These are phyloP conservation scores for Harpagoxenus sublaevis DNA, from an alignment of 2,888 invertebrate species.

Conservation along the genomic window DNA sequence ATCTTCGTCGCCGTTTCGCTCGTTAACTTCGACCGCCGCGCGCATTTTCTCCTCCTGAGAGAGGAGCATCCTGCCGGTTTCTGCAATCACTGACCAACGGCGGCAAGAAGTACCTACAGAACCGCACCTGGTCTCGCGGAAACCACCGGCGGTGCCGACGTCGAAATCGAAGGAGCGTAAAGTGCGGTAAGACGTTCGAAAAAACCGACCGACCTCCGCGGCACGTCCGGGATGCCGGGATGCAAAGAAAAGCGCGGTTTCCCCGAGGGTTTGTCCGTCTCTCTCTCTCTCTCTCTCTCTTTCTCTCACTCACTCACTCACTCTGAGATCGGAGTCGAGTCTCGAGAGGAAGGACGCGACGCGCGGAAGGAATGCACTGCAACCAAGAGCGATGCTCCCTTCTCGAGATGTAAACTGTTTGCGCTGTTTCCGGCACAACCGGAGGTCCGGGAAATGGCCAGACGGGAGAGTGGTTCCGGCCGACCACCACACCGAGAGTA, in stretches of 20 bases:
- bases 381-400: slow-evolving; percentile 44
- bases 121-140: slow-evolving; percentile 51
- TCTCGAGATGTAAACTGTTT: slow-evolving; percentile 81
- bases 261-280: slow-evolving; percentile 21
- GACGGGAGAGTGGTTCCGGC: slow-evolving; percentile 64
- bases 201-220: slow-evolving; percentile 52
- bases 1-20: slow-evolving; percentile 8
- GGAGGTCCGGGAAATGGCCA: slow-evolving; percentile 76
- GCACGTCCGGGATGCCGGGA: slow-evolving; percentile 48
- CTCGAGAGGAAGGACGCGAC: slow-evolving; percentile 35
- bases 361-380: slow-evolving; percentile 48
- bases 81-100: slow-evolving; percentile 36
- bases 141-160: slow-evolving; percentile 32
- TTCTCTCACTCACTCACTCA: slow-evolving; percentile 16
- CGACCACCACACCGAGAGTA: slow-evolving; percentile 25
- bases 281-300: neutral
- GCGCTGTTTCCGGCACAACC: slow-evolving; percentile 77
- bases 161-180: slow-evolving; percentile 51
- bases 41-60: neutral
- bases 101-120: slow-evolving; percentile 20
- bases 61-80: slow-evolving; percentile 35
- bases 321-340: slow-evolving; percentile 45
- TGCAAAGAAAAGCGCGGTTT: slow-evolving; percentile 45
- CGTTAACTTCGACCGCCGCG: neutral
- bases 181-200: slow-evolving; percentile 59